Evolutionary conservation across 2,113 vertebrate genomes (phyloP), one percentile per base, ranked within the genome.

Genomic region (Nothocercus nigrocapillus): DNA sequence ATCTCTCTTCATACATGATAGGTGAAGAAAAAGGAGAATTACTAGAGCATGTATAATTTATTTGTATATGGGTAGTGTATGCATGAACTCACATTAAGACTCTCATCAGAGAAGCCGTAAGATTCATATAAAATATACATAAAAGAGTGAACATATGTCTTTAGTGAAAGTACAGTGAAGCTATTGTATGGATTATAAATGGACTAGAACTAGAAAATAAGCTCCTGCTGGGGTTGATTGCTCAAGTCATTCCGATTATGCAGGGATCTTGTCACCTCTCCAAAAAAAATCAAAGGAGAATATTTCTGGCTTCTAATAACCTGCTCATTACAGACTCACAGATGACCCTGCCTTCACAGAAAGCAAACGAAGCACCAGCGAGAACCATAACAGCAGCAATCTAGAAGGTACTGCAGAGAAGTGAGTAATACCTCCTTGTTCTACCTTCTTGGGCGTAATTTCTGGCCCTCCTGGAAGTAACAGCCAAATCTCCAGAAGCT

Each of bases 121-220:
- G 77, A 89, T n/a, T 54, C 70, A 40, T 82, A 79, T 83, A 72
- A 96, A 86, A 94, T 80, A 85, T 59, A 82, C 64, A 63, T 80
- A 82, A 62, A 89, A 68, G 56, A 85, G 19, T 32, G 67, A 86
- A 85, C 32, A 40, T 44, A 44, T 16, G 15, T 59, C 75, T 81
- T 75, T 19, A 72, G 59, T 44, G 53, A 59, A 73, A 82, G 61
- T 79, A 54, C 59, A 89, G 74, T 79, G 83, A 95, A 86, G 76
- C 61, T 88, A 87, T 28, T 82, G 64, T 36, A 87, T 53, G 77
- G 92, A 83, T 88, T 96, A 83, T 92, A 81, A 93, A 82, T 77
- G 82, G 69, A 42, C 67, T 66, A 82, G 81, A 64, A 58, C 34
- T 61, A 40, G 67, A 90, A 93, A 92, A 93, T 87, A 73, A 85